These are phyloP conservation scores for Eufriesea mexicana DNA, from an alignment of 1,140 invertebrate species.

Conservation along the genomic window DNA sequence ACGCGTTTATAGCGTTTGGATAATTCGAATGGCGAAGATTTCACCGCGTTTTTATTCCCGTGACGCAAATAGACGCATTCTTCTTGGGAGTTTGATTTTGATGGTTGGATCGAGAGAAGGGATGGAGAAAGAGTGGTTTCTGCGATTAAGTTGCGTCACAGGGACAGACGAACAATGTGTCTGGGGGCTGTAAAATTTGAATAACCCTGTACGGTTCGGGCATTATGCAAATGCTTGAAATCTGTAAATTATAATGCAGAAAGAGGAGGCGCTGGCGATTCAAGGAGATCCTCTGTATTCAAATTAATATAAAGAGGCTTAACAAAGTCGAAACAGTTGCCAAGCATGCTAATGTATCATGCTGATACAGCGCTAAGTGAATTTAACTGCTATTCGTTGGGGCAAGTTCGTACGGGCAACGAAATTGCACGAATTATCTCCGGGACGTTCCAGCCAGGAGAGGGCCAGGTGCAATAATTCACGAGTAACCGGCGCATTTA, in stretches of 20 bases:
- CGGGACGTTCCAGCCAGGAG: neutral
- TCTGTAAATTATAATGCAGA: neutral
- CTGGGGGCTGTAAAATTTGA: neutral
- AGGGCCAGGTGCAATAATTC: conserved; percentile 33
- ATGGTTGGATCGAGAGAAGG: no score
- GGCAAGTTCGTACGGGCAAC: neutral
- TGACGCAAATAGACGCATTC: no score
- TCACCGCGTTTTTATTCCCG: no score
- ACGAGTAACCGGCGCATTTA: conserved; percentile 43
- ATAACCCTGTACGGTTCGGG: no score
- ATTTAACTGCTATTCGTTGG: conserved; percentile 38
- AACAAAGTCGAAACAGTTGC: conserved; percentile 42
- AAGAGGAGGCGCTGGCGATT: neutral
- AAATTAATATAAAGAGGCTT: conserved; percentile 42
- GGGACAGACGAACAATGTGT: neutral
- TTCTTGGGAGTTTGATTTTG: no score
- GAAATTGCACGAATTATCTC: conserved; percentile 50
- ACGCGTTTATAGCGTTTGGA: no score
- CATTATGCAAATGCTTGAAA: neutral
- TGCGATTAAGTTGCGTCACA: neutral
- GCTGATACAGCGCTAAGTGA: conserved; percentile 49
- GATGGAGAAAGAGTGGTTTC: neutral
- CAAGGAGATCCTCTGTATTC: neutral
- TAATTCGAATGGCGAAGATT: no score
- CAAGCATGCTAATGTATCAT: conserved; percentile 40